Percentiles rank a stretch among this genome's conserved stretches.
Conservation (phyloP, 2,797 vertebrate species). For the Sebastes wilsoni region DNA sequence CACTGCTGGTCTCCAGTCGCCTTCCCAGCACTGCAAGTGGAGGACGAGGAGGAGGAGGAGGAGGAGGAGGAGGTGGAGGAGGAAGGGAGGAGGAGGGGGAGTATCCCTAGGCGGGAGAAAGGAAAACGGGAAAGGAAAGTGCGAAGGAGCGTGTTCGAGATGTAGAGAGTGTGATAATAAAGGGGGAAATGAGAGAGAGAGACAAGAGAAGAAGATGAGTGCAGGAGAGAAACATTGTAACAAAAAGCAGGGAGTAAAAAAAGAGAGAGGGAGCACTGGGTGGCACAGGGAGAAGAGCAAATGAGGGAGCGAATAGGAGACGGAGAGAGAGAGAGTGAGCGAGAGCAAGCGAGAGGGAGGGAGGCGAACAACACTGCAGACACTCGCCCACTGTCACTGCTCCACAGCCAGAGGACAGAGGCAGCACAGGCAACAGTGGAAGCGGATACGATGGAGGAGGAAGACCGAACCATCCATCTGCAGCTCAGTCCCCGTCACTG, state of each 20-base stretch:
- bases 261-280: slow-evolving; percentile 12
- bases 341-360: slow-evolving; percentile 66
- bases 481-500: slow-evolving; percentile 72
- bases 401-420: slow-evolving; percentile 86
- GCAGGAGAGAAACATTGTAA: neutral
- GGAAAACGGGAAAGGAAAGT: slow-evolving; percentile 31
- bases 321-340: slow-evolving; percentile 43
- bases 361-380: slow-evolving; percentile 77
- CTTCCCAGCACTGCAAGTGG: slow-evolving; percentile 47
- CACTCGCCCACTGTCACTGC: slow-evolving; percentile 79
- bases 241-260: slow-evolving; percentile 11
- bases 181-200: slow-evolving; percentile 15
- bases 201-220: slow-evolving; percentile 7
- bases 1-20: slow-evolving; percentile 64
- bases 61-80: slow-evolving; percentile 12
- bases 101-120: slow-evolving; percentile 31
- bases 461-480: slow-evolving; percentile 81
- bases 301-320: slow-evolving; percentile 57
- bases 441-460: slow-evolving; percentile 66
- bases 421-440: slow-evolving; percentile 68
- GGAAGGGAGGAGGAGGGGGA: neutral
- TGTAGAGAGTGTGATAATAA: slow-evolving; percentile 40
- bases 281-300: slow-evolving; percentile 41
- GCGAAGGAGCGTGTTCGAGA: slow-evolving; percentile 30
- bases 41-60: slow-evolving; percentile 3